Percentiles rank a stretch among this genome's conserved stretches.
phyloP scores from a whole-genome alignment of 2,888 invertebrate species.

The Gastracanthus pulcherrimus region DNA sequence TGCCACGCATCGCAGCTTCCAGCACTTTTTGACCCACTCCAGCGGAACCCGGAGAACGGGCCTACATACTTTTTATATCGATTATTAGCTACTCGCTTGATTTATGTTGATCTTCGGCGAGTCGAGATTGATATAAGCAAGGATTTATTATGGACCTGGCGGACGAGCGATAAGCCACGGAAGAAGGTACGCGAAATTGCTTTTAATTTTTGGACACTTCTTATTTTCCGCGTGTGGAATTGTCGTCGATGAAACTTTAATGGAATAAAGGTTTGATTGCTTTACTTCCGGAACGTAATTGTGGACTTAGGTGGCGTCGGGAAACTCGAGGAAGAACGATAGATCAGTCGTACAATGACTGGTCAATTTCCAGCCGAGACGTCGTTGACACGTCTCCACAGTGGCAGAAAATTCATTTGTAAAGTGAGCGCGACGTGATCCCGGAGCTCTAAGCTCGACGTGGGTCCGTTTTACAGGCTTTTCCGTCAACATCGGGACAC shows the following conservation, averaged over 20 bases:
- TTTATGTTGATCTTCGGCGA: slow-evolving; percentile 35
- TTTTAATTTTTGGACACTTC: slow-evolving; percentile 33
- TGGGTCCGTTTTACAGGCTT: slow-evolving; percentile 72
- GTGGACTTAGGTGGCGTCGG: background rate
- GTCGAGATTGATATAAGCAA: slow-evolving; percentile 13
- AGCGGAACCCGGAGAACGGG: background rate
- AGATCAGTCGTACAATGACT: slow-evolving; percentile 64
- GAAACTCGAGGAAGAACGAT: background rate
- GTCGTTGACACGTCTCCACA: slow-evolving; percentile 69
- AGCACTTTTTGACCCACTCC: no score
- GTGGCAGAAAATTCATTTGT: slow-evolving; percentile 73
- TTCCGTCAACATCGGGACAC: slow-evolving; percentile 74
- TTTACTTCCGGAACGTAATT: slow-evolving; percentile 7
- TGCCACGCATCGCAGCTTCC: no score
- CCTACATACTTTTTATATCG: slow-evolving; percentile 34
- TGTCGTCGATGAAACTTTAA: background rate
- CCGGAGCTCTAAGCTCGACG: slow-evolving; percentile 58
- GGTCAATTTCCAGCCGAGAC: slow-evolving; percentile 74
- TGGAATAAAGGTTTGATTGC: background rate
- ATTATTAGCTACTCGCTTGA: slow-evolving; percentile 32
- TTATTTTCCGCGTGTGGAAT: background rate
- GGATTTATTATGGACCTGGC: slow-evolving; percentile 36
- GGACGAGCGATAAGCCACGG: background rate
- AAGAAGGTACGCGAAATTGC: slow-evolving; percentile 38
- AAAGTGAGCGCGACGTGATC: slow-evolving; percentile 57